phyloP scores from a whole-genome alignment of 2,797 vertebrate genomes.

The Halcyon smyrnensis region DNA sequence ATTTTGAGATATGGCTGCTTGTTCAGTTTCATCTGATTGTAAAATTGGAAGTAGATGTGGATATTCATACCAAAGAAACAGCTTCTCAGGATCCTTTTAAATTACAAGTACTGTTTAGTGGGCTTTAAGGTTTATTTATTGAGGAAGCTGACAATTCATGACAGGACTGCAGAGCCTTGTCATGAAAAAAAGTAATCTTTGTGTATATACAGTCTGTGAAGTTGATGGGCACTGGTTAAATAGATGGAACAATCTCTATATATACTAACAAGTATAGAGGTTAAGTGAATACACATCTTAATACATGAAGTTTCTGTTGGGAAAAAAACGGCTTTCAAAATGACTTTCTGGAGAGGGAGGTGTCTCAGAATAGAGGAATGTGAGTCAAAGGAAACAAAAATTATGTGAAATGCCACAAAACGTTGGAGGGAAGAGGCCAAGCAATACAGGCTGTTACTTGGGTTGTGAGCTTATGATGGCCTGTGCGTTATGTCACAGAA shows the following conservation, averaged over 20 bases:
- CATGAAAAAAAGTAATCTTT: not conserved
- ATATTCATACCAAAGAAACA: not conserved
- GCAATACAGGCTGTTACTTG: not conserved
- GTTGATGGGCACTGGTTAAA: not conserved
- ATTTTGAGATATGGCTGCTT: not conserved
- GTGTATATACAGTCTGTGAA: not conserved
- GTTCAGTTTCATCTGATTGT: not conserved
- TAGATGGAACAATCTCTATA: not conserved
- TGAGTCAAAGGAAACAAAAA: not conserved
- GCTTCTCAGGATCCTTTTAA: not conserved
- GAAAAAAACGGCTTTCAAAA: not conserved
- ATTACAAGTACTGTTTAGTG: not conserved
- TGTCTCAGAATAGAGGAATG: not conserved
- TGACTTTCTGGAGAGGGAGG: not conserved
- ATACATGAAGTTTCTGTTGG: not conserved
- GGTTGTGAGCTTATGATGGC: not conserved
- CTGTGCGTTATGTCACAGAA: not conserved
- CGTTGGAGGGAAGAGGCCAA: not conserved
- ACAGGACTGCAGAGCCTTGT: not conserved
- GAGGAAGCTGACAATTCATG: not conserved
- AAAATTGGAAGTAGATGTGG: slow-evolving; percentile 13
- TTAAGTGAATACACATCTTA: not conserved
- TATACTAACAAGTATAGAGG: not conserved
- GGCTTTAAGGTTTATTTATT: not conserved
- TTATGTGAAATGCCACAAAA: not conserved